Base-by-base conservation (phyloP, 2,888 invertebrate species). In the Pheosia tremula region DNA sequence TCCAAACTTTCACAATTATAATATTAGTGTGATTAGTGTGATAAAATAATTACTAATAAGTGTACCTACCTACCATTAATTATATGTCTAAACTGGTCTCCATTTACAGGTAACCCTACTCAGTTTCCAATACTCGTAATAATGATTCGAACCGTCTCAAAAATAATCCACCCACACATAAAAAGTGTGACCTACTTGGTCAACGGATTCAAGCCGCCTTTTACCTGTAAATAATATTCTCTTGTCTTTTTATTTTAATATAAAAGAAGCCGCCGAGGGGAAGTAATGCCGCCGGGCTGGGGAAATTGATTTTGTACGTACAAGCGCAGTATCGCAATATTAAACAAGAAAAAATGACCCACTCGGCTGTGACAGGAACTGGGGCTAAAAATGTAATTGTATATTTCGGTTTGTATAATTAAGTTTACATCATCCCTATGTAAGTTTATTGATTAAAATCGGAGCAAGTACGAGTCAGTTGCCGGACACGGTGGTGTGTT, bases 291-390 rank as follows among this genome's bases (percentile, higher is more conserved):
- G 58, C 52, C 64, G 54, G 74, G 47, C 64, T 38, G 57, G 58
- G 69, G 74, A 74, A 74, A 74, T 74, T 74, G 77, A 68, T 74
- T 74, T 76, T 66, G 58, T 64, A 63, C 60, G 61, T 63, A 63
- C 64, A 61, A 68, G 59, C 63, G 58, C 63, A 71, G 68, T 66
- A 67, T 68, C 63, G 60, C 53, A 37, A 53, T 53, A 53, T 53
- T 36, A 38, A 53, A 53, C 37, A 53, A 9, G 37, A 11, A 53
- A 53, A 37, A 53, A 53, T 53, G 37, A 37, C 53, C 7, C 53
- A 24, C 24, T 24, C 9, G 24, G 6, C 24, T 50, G 9, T 24
- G 50, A 24, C 24, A 24, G 24, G 24, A 24, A 24, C 24, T 24
- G 24, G 24, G 24, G 24, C 24, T 24, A 24, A 24, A 24, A 24